These are phyloP conservation scores for Gallinago paraguaiae DNA, from an alignment of 2,113 vertebrate genomes.

Conservation along the genomic window DNA sequence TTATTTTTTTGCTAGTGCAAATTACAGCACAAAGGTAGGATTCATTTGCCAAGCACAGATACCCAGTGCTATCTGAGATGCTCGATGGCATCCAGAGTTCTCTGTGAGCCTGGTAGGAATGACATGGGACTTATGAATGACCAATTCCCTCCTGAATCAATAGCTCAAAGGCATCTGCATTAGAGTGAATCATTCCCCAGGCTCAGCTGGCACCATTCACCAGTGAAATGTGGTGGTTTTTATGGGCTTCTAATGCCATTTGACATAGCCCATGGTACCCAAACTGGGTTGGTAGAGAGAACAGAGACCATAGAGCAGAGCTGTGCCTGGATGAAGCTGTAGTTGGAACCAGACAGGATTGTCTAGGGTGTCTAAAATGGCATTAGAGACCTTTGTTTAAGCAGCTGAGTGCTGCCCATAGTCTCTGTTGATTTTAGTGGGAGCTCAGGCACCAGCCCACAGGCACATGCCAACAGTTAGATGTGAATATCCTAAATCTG, in stretches of 20 bases:
- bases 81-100: neutral
- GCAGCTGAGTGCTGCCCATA: neutral
- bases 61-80: neutral
- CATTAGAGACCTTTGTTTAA: neutral
- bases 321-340: neutral
- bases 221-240: neutral
- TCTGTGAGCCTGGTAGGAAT: neutral
- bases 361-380: neutral
- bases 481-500: neutral
- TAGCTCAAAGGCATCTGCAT: neutral
- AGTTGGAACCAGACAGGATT: neutral
- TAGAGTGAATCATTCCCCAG: neutral
- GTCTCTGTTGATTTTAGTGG: neutral
- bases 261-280: neutral
- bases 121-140: neutral
- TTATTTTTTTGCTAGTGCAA: neutral
- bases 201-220: neutral
- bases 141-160: fast-evolving
- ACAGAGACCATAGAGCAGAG: neutral
- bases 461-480: neutral
- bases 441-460: neutral
- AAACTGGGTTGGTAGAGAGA: neutral
- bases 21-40: neutral
- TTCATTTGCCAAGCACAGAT: neutral
- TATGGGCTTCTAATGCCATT: neutral